A percentile compares a stretch with the other conserved stretches of the same genome.
phyloP scores from a whole-genome alignment of 2,113 vertebrate species.

The Coregonus clupeaformis region DNA sequence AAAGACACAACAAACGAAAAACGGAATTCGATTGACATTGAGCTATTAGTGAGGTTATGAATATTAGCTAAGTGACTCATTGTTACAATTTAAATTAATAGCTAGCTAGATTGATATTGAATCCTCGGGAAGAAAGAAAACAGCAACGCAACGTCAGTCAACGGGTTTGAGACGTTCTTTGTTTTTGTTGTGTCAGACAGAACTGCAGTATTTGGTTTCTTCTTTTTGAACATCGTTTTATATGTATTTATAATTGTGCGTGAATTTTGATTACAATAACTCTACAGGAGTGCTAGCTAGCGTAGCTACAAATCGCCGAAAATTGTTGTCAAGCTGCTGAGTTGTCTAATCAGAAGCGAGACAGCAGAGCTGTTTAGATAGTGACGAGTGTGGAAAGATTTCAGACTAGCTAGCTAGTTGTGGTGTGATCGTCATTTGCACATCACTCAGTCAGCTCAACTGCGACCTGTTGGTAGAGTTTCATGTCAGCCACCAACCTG shows the following conservation, averaged over 20 bases:
- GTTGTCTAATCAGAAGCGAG: constrained; percentile 43
- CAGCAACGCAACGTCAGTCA: constrained; percentile 25
- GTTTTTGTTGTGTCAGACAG: constrained; percentile 38
- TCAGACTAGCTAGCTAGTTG: constrained; percentile 2
- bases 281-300: constrained; percentile 24
- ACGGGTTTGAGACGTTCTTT: constrained; percentile 25
- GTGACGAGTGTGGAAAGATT: not conserved
- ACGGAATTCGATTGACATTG: constrained; percentile 32
- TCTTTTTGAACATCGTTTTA: constrained; percentile 7
- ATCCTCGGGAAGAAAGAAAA: constrained; percentile 42
- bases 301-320: constrained; percentile 39
- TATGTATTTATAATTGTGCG: constrained; percentile 43
- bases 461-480: constrained; percentile 11
- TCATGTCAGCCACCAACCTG: constrained; percentile 40
- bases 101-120: constrained; percentile 52
- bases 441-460: constrained; percentile 3
- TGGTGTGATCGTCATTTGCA: constrained; percentile 6
- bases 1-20: constrained; percentile 24
- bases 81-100: constrained; percentile 15
- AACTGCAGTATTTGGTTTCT: constrained; percentile 18
- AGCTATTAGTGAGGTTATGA: not conserved
- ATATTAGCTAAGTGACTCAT: constrained; percentile 4
- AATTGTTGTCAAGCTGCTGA: constrained; percentile 20
- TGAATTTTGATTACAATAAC: not conserved
- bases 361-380: constrained; percentile 5